Evolutionary conservation across 1,140 invertebrate genomes (phyloP).

Genomic region (Drosophila repletoides): DNA sequence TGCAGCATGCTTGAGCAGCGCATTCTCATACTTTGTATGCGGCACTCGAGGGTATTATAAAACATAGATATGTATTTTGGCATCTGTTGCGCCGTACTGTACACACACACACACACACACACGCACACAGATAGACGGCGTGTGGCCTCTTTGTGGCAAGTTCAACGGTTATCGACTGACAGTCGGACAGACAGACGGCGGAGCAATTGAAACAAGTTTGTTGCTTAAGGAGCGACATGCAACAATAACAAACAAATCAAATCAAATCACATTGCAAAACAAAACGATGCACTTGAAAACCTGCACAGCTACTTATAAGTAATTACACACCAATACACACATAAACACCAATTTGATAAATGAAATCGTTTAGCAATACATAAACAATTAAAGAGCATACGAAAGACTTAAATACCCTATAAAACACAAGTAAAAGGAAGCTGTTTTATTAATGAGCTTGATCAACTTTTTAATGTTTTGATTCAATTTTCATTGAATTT

Average conservation of each 20-base stretch:
- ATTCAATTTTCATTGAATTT: too few relatives aligned
- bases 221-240: slow-evolving; percentile 36
- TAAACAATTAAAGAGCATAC: slow-evolving; percentile 14
- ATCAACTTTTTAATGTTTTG: too few relatives aligned
- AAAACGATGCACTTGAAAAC: slow-evolving; percentile 64
- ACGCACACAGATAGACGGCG: too few relatives aligned
- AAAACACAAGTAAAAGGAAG: too few relatives aligned
- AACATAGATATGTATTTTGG: slow-evolving; percentile 37
- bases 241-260: slow-evolving; percentile 5
- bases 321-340: slow-evolving; percentile 25
- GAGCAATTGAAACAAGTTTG: slow-evolving; percentile 53
- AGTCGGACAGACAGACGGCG: too few relatives aligned
- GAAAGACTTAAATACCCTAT: background rate
- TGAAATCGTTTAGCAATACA: slow-evolving; percentile 55
- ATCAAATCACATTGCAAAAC: slow-evolving; percentile 29
- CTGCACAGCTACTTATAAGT: slow-evolving; percentile 37
- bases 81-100: slow-evolving; percentile 22
- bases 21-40: slow-evolving; percentile 13
- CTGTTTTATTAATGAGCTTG: too few relatives aligned
- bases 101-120: too few relatives aligned
- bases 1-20: slow-evolving; percentile 31
- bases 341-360: slow-evolving; percentile 33
- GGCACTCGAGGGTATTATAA: slow-evolving; percentile 24
- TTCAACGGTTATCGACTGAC: too few relatives aligned
- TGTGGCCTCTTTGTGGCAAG: background rate